These are phyloP conservation scores for Oryzias sinensis DNA, from an alignment of 2,797 vertebrate species.

Conservation along the genomic window DNA sequence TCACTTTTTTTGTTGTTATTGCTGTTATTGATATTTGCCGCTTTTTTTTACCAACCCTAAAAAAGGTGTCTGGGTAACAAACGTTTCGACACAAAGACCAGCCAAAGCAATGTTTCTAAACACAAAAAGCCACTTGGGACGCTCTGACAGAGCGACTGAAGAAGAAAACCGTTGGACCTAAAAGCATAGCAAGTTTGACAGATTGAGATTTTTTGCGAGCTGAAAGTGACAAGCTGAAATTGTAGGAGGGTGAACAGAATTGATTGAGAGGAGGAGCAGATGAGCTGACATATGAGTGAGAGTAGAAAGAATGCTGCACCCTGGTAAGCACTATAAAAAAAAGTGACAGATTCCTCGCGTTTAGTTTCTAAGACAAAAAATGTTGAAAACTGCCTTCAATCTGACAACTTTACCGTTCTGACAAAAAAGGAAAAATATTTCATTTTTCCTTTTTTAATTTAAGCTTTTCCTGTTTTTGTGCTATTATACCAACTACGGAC, in stretches of 20 bases:
- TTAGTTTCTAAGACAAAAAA: not conserved
- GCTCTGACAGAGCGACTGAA: not conserved
- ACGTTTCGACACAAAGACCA: conserved; percentile 8
- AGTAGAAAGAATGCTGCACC: conserved; percentile 18
- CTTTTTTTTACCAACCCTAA: not conserved
- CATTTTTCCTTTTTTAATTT: no score
- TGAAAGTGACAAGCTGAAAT: conserved; percentile 10
- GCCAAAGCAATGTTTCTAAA: conserved; percentile 7
- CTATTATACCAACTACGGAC: no score
- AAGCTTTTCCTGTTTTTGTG: no score
- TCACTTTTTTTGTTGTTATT: conserved; percentile 9
- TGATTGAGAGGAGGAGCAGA: conserved; percentile 20
- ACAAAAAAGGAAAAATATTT: not conserved
- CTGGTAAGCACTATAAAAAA: conserved; percentile 4
- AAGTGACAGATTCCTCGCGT: conserved; percentile 24
- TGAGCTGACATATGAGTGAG: conserved; percentile 11
- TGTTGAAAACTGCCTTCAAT: not conserved
- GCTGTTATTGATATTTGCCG: not conserved
- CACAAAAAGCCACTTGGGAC: conserved; percentile 2
- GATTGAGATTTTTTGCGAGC: conserved; percentile 26
- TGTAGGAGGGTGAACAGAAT: conserved; percentile 21
- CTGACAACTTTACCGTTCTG: not conserved
- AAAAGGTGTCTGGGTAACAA: not conserved
- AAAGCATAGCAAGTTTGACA: conserved; percentile 23
- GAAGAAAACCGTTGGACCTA: conserved; percentile 12